These are phyloP conservation scores for Tachina fera DNA, from an alignment of 2,888 invertebrate species.

Conservation along the genomic window DNA sequence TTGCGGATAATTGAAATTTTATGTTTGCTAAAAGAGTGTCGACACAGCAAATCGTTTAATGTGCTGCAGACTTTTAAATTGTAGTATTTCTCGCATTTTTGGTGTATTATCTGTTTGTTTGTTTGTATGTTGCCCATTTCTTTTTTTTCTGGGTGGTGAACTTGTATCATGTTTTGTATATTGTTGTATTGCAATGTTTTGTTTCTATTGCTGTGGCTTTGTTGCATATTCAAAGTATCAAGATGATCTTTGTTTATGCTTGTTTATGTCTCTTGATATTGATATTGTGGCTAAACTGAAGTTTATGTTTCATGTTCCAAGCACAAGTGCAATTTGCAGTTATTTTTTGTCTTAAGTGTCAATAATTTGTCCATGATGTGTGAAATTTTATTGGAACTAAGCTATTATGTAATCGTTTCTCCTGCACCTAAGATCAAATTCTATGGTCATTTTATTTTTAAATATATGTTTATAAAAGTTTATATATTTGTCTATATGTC, in stretches of 20 bases:
- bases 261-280: slow-evolving; percentile 57
- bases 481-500: background rate
- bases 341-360: slow-evolving; percentile 62
- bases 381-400: slow-evolving; percentile 43
- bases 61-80: slow-evolving; percentile 23
- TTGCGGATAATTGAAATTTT: slow-evolving; percentile 80
- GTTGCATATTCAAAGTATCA: slow-evolving; percentile 51
- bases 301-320: slow-evolving; percentile 63
- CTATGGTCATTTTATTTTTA: background rate
- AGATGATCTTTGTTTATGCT: slow-evolving; percentile 65
- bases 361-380: slow-evolving; percentile 60
- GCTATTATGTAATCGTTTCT: slow-evolving; percentile 52
- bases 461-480: background rate
- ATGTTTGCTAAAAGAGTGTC: slow-evolving; percentile 74
- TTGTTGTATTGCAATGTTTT: slow-evolving; percentile 42
- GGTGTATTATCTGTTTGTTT: background rate
- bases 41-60: slow-evolving; percentile 69
- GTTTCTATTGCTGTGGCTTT: slow-evolving; percentile 24
- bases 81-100: slow-evolving; percentile 19
- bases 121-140: background rate
- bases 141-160: slow-evolving; percentile 56
- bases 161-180: slow-evolving; percentile 63
- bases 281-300: slow-evolving; percentile 53
- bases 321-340: slow-evolving; percentile 71
- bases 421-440: slow-evolving; percentile 21